Conservation (phyloP, 2,797 vertebrate species). For the Cercopithecus petaurista region DNA sequence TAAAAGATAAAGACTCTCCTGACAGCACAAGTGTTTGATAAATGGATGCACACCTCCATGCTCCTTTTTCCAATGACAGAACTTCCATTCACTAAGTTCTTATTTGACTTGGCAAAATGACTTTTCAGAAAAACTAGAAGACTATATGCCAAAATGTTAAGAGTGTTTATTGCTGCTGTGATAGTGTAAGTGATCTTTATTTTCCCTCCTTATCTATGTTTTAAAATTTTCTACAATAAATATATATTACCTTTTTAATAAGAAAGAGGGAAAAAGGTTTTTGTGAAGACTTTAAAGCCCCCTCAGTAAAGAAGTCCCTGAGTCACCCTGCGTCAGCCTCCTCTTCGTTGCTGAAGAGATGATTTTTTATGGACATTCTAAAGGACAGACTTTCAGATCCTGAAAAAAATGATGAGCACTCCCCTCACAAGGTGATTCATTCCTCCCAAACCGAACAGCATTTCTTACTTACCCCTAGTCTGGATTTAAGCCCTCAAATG, state of each 20-base stretch:
- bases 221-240: background rate
- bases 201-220: conserved; percentile 27
- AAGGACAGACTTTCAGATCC: conserved; percentile 27
- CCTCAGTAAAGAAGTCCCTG: background rate
- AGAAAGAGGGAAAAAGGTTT: conserved; percentile 27
- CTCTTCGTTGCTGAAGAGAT: background rate
- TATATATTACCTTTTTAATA: conserved; percentile 15
- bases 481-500: conserved; percentile 6
- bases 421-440: background rate
- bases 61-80: conserved; percentile 3
- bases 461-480: background rate
- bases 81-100: conserved; percentile 9
- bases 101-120: conserved; percentile 41
- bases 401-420: background rate
- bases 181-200: conserved; percentile 21
- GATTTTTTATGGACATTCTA: conserved; percentile 31
- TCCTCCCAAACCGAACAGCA: background rate
- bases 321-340: background rate
- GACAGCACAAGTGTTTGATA: conserved; percentile 48
- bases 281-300: conserved; percentile 19
- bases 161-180: background rate
- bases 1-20: conserved; percentile 43
- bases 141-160: conserved; percentile 4
- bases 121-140: conserved; percentile 34
- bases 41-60: background rate